phyloP scores from a whole-genome alignment of 2,797 vertebrate species.

The Chiloscyllium punctatum region DNA sequence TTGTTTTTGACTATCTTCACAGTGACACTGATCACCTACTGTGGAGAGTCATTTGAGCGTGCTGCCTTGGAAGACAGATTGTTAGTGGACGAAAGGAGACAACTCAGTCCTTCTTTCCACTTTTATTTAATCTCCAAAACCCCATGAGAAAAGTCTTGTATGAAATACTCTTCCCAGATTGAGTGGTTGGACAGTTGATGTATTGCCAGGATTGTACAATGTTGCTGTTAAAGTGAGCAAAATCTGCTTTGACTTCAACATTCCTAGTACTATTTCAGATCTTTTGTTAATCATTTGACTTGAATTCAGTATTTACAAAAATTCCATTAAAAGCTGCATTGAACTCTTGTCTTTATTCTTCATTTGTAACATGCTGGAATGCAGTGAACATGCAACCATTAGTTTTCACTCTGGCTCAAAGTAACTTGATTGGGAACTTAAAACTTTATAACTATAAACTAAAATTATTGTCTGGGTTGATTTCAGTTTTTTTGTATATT shows the following conservation, averaged over 20 bases:
- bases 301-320: not conserved
- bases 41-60: not conserved
- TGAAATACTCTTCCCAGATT: not conserved
- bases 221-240: not conserved
- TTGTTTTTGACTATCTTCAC: not conserved
- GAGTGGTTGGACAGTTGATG: not conserved
- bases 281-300: not conserved
- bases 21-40: not conserved
- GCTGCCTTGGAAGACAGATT: not conserved
- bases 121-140: not conserved
- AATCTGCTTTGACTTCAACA: not conserved
- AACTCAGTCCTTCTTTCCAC: not conserved
- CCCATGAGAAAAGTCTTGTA: not conserved
- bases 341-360: not conserved
- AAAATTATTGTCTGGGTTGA: not conserved
- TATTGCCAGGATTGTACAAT: not conserved
- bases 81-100: not conserved
- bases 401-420: too few species aligned
- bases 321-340: not conserved
- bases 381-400: not conserved
- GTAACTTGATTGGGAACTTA: not conserved
- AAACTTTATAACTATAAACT: not conserved
- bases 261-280: not conserved
- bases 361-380: not conserved
- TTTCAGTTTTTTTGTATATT: not conserved